phyloP scores from a whole-genome alignment of 2,888 invertebrate genomes.

The Volucella bombylans region DNA sequence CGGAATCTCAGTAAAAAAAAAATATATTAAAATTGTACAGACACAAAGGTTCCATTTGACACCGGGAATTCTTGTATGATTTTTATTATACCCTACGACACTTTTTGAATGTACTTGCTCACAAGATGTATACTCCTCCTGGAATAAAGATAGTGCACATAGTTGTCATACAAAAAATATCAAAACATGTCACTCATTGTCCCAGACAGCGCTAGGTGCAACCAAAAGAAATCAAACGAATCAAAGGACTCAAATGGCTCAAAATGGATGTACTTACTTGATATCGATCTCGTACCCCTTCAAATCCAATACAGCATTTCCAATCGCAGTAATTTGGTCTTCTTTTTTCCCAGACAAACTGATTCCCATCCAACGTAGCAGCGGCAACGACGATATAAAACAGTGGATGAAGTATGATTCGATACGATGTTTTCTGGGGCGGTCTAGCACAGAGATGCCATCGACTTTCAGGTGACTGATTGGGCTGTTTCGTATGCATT shows the following conservation, averaged over 20 bases:
- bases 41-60: too few species aligned
- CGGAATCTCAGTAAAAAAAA: too few species aligned
- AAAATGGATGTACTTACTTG: constrained; percentile 75
- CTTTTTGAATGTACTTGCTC: too few species aligned
- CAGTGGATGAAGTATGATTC: constrained; percentile 77
- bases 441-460: constrained; percentile 78
- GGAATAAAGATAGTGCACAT: too few species aligned
- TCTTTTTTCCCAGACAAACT: constrained; percentile 78
- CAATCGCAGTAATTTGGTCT: constrained; percentile 78
- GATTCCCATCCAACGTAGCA: constrained; percentile 78
- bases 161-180: too few species aligned
- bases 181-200: neutral
- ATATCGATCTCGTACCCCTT: constrained; percentile 79
- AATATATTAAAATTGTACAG: too few species aligned
- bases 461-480: constrained; percentile 79
- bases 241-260: neutral
- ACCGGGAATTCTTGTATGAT: too few species aligned
- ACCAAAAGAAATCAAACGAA: neutral
- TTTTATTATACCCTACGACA: too few species aligned
- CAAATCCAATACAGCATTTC: constrained; percentile 78
- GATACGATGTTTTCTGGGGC: constrained; percentile 76
- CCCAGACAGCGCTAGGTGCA: neutral
- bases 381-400: constrained; percentile 77
- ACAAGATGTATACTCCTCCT: too few species aligned
- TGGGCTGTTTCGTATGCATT: constrained; percentile 77